Evolutionary conservation across 2,797 vertebrate species (phyloP), one percentile per base, ranked within the genome.

Genomic region (Pachyuromys duprasi): DNA sequence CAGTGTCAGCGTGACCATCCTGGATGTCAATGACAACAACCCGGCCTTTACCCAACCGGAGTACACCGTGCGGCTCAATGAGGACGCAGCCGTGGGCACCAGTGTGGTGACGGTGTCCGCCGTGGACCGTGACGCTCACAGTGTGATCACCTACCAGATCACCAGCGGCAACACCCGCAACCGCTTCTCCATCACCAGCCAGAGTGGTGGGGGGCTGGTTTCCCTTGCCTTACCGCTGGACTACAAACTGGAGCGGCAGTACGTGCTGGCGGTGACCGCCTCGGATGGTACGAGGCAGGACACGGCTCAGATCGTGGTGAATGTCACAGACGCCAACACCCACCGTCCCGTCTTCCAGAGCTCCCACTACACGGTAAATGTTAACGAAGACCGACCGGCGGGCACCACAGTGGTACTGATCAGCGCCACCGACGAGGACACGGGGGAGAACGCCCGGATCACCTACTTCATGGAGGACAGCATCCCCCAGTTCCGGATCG

Each of bases 401-500:
- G 99, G 99, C 79, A 99, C 99, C 86, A 99, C 99, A 0, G 99
- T 99, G 11, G 99, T 99, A 62, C 98, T 99, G 2, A 99, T 99
- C 93, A 99, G 99, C 0, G 99, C 99, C 96, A 99, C 99, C 0
- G 99, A 99, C 0, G 99, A 99, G 97, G 99, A 99, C 91, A 99
- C 99, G 0, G 99, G 99, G 0, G 99, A 99, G 97, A 99, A 99
- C 0, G 99, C 99, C 0, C 99, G 99, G 36, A 99, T 99, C 97
- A 99, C 99, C 39, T 99, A 99, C 96, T 98, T 99, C 28, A 99
- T 99, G 99, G 99, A 99, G 55, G 99, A 99, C 97, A 99, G 99
- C 98, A 99, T 99, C 94, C 99, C 99, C n/a, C 99, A 99, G 98
- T 99, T 99, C 97, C 98, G 98, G 94, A 99, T 99, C 0, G 98